Conservation (phyloP, 1,140 invertebrate species). For the Hylyphantes graminicola region DNA sequence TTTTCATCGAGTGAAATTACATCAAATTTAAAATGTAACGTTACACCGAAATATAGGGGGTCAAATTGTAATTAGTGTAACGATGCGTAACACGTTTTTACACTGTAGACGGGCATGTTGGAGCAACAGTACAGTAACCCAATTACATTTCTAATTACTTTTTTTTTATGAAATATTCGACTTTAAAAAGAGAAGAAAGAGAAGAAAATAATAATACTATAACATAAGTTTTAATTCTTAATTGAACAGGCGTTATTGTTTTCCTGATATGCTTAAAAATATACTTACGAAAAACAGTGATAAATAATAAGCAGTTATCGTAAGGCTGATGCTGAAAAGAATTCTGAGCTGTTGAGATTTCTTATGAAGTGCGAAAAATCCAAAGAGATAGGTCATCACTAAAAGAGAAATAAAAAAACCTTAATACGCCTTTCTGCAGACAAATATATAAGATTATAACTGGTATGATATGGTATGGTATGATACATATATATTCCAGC, state of each 20-base stretch:
- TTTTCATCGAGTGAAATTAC: too few relatives aligned
- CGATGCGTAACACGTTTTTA: too few relatives aligned
- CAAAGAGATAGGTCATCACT: slow-evolving; percentile 39
- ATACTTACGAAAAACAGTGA: slow-evolving; percentile 53
- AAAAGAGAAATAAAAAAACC: neutral
- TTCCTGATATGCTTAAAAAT: neutral
- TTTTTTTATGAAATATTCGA: neutral
- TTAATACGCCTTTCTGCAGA: neutral
- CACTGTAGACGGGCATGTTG: too few relatives aligned
- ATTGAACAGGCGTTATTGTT: neutral
- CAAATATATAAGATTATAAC: neutral
- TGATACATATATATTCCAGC: too few relatives aligned
- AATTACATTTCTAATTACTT: neutral
- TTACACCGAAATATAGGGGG: too few relatives aligned
- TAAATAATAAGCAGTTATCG: slow-evolving; percentile 32
- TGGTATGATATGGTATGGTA: neutral
- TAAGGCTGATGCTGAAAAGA: slow-evolving; percentile 30
- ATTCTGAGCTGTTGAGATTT: slow-evolving; percentile 1
- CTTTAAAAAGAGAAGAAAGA: neutral
- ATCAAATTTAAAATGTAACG: too few relatives aligned
- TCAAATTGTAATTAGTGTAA: too few relatives aligned
- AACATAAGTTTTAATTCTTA: neutral
- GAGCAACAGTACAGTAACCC: too few relatives aligned
- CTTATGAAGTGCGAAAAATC: slow-evolving; percentile 29
- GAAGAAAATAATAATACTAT: neutral